Evolutionary conservation across 2,113 vertebrate species (phyloP).

Genomic region (cat (Felis catus)): DNA sequence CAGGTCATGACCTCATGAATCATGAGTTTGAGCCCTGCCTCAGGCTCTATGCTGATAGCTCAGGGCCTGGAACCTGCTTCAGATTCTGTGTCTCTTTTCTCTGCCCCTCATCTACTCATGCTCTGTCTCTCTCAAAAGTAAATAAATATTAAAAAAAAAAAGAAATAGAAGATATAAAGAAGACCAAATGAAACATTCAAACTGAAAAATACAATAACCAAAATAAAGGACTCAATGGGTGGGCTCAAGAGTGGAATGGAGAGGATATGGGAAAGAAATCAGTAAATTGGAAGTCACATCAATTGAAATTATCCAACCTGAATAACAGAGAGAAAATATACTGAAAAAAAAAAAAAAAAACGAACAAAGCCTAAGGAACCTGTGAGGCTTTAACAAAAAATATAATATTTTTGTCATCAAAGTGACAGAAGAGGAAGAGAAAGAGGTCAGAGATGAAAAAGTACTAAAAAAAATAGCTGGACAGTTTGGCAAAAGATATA

Average conservation of each 20-base stretch:
- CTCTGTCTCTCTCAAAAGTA: too few species aligned
- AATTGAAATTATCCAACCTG: not conserved
- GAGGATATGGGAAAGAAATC: not conserved
- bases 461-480: not conserved
- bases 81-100: too few species aligned
- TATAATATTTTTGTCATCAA: not conserved
- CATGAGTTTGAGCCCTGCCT: too few species aligned
- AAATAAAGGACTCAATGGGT: not conserved
- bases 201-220: not conserved
- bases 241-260: not conserved
- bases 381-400: not conserved
- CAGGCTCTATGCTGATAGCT: too few species aligned
- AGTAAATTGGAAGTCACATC: not conserved
- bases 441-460: not conserved
- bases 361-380: not conserved
- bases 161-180: not conserved
- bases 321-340: not conserved
- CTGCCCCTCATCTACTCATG: too few species aligned
- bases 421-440: not conserved
- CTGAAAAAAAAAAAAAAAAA: not conserved
- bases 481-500: not conserved
- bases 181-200: not conserved
- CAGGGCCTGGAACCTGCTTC: too few species aligned
- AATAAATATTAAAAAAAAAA: not conserved
- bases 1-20: too few species aligned